These are phyloP conservation scores for Camponotus vicinus DNA, from an alignment of 1,140 invertebrate genomes.

Conservation along the genomic window DNA sequence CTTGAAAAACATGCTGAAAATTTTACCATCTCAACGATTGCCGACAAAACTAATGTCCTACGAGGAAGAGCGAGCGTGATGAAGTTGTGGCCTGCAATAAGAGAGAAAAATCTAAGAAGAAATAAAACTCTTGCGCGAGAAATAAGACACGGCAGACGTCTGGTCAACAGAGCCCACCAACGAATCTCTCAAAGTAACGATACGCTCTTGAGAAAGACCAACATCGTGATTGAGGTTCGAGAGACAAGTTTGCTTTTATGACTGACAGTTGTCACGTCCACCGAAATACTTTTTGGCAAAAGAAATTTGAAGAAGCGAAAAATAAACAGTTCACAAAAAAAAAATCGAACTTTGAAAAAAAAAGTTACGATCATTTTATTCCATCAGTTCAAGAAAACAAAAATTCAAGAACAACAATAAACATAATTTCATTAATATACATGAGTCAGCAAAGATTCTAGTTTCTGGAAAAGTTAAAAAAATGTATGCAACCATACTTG, in stretches of 20 bases:
- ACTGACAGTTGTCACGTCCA: constrained; percentile 31
- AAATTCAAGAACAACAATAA: not conserved
- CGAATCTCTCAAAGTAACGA: constrained; percentile 37
- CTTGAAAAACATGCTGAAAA: constrained; percentile 3
- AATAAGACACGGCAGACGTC: not conserved
- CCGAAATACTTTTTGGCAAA: not conserved
- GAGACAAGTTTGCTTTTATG: constrained; percentile 41
- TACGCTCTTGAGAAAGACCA: constrained; percentile 40
- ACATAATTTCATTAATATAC: not conserved
- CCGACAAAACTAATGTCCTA: constrained; percentile 10
- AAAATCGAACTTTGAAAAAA: not conserved
- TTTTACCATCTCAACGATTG: constrained; percentile 16
- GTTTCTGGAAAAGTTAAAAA: not conserved
- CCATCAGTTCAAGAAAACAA: not conserved
- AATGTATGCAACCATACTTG: not conserved
- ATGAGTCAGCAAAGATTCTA: not conserved
- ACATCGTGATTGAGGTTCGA: constrained; percentile 40
- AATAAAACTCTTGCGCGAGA: constrained; percentile 55
- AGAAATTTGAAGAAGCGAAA: not conserved
- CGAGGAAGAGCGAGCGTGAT: constrained; percentile 11
- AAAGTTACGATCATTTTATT: not conserved
- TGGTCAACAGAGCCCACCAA: constrained; percentile 38
- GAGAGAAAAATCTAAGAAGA: constrained; percentile 50
- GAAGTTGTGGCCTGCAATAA: constrained; percentile 57
- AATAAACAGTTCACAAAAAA: not conserved